Conservation (phyloP, 2,888 invertebrate species). For the Falcaria lacertinaria region DNA sequence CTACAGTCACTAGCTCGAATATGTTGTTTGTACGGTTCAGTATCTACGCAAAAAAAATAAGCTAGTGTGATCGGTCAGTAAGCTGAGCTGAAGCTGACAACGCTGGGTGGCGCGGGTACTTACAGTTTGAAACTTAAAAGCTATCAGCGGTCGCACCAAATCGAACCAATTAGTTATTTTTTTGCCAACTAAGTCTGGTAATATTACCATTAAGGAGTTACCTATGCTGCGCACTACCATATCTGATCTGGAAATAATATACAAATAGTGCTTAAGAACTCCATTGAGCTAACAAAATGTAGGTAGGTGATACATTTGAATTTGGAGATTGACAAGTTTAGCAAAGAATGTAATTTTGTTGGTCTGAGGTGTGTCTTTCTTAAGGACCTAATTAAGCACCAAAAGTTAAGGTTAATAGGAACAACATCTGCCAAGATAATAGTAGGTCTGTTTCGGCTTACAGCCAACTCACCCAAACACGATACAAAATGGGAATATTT, state of each 20-base stretch:
- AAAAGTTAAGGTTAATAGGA: too few species aligned
- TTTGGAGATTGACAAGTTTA: too few species aligned
- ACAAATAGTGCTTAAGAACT: too few species aligned
- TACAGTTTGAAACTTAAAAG: constrained; percentile 97
- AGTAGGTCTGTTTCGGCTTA: not conserved
- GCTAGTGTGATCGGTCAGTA: not conserved
- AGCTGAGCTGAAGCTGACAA: not conserved
- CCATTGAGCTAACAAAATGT: too few species aligned
- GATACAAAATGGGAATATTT: constrained; percentile 98
- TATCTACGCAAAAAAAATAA: constrained; percentile 80
- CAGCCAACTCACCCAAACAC: constrained; percentile 89
- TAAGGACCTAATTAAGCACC: too few species aligned
- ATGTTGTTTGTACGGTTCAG: constrained; percentile 97
- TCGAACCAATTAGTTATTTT: constrained; percentile 96
- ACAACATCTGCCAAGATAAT: too few species aligned
- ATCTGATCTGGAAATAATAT: constrained; percentile 85
- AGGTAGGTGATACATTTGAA: too few species aligned
- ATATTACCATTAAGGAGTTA: constrained; percentile 92
- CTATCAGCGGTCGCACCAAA: constrained; percentile 93
- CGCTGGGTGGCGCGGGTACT: constrained; percentile 44
- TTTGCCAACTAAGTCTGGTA: constrained; percentile 92
- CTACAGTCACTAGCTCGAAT: constrained; percentile 95
- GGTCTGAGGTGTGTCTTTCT: too few species aligned
- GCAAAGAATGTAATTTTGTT: too few species aligned
- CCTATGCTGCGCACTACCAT: constrained; percentile 94